Conservation (phyloP, 2,797 vertebrate genomes). For the Presbytis comata region DNA sequence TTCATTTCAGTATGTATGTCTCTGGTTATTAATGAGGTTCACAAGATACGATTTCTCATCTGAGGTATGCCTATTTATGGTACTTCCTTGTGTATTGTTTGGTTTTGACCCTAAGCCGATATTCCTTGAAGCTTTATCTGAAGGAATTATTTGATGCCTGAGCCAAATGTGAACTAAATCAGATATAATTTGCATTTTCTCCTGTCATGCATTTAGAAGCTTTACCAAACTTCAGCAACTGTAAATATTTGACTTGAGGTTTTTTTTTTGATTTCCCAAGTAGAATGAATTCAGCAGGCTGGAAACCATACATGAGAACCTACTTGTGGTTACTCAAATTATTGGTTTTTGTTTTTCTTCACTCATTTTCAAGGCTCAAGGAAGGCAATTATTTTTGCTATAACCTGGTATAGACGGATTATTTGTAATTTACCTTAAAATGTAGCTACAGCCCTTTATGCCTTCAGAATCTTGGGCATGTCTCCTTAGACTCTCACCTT, state of each 20-base stretch:
- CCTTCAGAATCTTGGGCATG: background rate
- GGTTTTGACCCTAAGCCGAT: background rate
- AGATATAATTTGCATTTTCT: constrained; percentile 11
- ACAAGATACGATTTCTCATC: background rate
- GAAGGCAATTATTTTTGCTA: background rate
- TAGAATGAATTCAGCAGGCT: background rate
- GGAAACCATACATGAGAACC: background rate
- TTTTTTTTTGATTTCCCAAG: background rate
- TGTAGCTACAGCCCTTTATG: background rate
- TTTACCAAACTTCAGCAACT: background rate
- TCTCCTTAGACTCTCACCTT: background rate
- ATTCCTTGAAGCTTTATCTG: background rate
- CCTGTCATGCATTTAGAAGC: background rate
- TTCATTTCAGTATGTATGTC: background rate
- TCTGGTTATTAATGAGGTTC: background rate
- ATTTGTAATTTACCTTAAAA: background rate
- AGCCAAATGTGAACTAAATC: background rate
- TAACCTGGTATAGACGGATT: background rate
- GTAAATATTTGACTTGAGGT: background rate
- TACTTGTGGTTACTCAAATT: background rate
- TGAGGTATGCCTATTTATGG: background rate
- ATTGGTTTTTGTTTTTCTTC: background rate
- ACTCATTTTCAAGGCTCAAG: background rate
- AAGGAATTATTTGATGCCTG: background rate
- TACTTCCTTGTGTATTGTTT: background rate